Evolutionary conservation across 2,797 vertebrate species (phyloP), one percentile per base, ranked within the genome.

Genomic region (Cyprinella venusta): DNA sequence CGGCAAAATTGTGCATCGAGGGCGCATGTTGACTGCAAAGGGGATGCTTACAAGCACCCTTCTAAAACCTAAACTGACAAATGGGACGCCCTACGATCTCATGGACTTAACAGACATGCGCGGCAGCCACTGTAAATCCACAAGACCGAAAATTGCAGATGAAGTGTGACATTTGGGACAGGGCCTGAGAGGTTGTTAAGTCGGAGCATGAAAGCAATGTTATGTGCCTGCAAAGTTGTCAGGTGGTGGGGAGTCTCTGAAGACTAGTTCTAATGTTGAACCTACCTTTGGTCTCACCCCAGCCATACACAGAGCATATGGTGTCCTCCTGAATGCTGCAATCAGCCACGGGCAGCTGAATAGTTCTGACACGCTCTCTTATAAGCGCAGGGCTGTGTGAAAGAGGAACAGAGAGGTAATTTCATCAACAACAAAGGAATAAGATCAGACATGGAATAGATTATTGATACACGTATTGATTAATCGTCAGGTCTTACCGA

Each of bases 261-360:
- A 9, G 52, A 67, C 24, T n/a, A 24, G 21, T 33, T 72, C 50
- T 30, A 26, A 82, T 33, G 54, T 56, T 76, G 18, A 68, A 42
- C 33, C 26, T 30, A 99, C 98, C 96, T 98, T 97, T 97, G 87
- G 97, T 99, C 84, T 98, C 96, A 84, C 98, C 98, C 98, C 98
- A 99, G 92, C 98, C 98, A 79, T 98, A 98, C 91, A 97, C 96
- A 92, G 95, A 97, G 92, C 98, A 99, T 30, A 93, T 92, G 40
- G 94, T 96, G 89, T 95, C 96, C 86, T 98, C 96, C 87, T 95
- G 96, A 92, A 99, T 98, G 79, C 94, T 95, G 89, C 98, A 99
- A 56, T 96, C 98, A 80, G 96, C 96, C 90, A 97, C 94, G 12
- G 98, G 98, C 82, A 98, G 90, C 88, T 97, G 96, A 82, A 99